Conservation (phyloP, 2,113 vertebrate genomes). For the Peucedramus taeniatus region DNA sequence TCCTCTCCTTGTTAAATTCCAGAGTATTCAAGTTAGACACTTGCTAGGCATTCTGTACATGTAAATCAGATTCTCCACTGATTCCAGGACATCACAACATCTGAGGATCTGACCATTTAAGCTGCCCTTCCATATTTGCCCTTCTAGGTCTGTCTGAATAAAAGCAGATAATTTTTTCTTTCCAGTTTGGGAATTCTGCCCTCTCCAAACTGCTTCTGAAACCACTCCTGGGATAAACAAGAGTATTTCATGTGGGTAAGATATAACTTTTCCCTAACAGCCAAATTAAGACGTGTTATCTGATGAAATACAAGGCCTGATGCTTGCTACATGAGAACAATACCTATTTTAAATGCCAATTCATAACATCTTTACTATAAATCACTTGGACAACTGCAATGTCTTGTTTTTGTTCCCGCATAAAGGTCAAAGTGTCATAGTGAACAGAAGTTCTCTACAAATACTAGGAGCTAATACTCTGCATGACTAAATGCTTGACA, state of each 20-base stretch:
- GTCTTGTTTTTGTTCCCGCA: neutral
- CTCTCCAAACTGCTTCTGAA: neutral
- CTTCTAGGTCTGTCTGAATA: neutral
- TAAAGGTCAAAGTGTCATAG: neutral
- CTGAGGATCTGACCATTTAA: neutral
- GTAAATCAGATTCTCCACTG: neutral
- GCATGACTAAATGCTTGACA: neutral
- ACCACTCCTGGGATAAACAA: neutral
- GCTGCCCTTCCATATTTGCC: neutral
- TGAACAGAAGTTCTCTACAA: neutral
- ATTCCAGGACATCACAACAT: neutral
- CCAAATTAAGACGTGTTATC: neutral
- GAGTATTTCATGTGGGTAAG: neutral
- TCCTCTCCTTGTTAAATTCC: neutral
- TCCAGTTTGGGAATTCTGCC: neutral
- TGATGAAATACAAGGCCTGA: neutral
- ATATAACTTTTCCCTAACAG: neutral
- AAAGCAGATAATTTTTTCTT: neutral
- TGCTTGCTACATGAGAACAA: neutral
- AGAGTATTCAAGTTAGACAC: neutral
- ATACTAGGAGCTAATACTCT: neutral
- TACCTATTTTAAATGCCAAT: neutral
- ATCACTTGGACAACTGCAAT: neutral
- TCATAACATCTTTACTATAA: neutral
- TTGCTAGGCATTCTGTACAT: neutral